Percentiles rank a stretch among this genome's conserved stretches.
These are phyloP conservation scores for Datnioides undecimradiatus DNA, from an alignment of 2,113 vertebrate genomes.

Conservation along the genomic window DNA sequence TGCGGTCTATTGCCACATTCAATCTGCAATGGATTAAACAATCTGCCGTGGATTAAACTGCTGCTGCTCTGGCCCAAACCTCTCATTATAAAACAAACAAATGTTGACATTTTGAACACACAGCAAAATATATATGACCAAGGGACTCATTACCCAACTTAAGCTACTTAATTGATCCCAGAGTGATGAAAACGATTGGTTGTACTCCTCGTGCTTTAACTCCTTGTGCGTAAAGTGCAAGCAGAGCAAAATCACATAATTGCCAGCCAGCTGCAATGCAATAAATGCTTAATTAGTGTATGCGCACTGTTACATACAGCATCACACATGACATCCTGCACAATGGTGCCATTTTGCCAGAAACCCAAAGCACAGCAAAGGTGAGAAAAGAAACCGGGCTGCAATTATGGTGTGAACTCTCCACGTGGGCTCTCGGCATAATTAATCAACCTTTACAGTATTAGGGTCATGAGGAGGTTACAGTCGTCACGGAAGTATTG, in stretches of 20 bases:
- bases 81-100: slow-evolving; percentile 61
- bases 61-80: slow-evolving; percentile 19
- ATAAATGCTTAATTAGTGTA: slow-evolving; percentile 63
- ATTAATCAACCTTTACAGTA: slow-evolving; percentile 57
- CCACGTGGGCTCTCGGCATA: slow-evolving; percentile 21
- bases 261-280: slow-evolving; percentile 48
- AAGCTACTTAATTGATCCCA: slow-evolving; percentile 74
- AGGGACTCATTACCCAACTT: slow-evolving; percentile 58
- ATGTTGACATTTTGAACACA: slow-evolving; percentile 61
- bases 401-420: slow-evolving; percentile 44
- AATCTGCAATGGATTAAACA: slow-evolving; percentile 40
- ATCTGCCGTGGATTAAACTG: slow-evolving; percentile 2
- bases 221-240: slow-evolving; percentile 61
- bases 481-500: slow-evolving; percentile 8
- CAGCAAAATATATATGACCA: slow-evolving; percentile 57
- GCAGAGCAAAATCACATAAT: slow-evolving; percentile 58
- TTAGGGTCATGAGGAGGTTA: slow-evolving; percentile 41
- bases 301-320: slow-evolving; percentile 22
- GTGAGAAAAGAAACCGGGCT: slow-evolving; percentile 37
- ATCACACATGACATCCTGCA: slow-evolving; percentile 33
- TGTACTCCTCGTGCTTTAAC: slow-evolving; percentile 14
- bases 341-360: slow-evolving; percentile 37
- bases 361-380: slow-evolving; percentile 23
- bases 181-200: slow-evolving; percentile 46
- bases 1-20: background rate